These are phyloP conservation scores for Xanthorhoe designata DNA, from an alignment of 2,888 invertebrate genomes.

Conservation along the genomic window DNA sequence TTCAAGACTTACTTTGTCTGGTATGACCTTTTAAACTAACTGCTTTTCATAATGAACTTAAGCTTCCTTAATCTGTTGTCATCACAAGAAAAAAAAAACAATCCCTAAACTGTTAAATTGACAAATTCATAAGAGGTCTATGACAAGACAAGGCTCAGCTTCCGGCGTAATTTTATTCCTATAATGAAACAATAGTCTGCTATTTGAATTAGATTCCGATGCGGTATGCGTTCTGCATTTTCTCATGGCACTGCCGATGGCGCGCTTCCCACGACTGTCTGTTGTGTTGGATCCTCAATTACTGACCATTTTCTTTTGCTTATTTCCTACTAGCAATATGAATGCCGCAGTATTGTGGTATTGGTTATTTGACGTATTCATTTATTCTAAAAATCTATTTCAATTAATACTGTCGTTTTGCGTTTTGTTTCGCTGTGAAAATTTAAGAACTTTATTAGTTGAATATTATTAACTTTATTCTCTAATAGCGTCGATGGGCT, in stretches of 20 bases:
- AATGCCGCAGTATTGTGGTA: constrained; percentile 7
- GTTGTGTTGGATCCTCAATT: constrained; percentile 49
- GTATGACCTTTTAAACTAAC: too few species aligned
- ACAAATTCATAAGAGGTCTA: too few species aligned
- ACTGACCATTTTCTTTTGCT: constrained; percentile 43
- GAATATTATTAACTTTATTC: too few species aligned
- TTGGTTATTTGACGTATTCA: constrained; percentile 9
- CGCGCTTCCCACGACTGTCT: constrained; percentile 57
- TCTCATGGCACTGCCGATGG: constrained; percentile 54
- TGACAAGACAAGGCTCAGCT: background rate
- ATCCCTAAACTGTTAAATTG: too few species aligned
- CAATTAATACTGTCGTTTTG: too few species aligned
- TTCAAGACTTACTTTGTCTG: too few species aligned
- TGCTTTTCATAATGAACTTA: too few species aligned
- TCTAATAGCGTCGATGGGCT: too few species aligned
- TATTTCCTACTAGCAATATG: constrained; percentile 37
- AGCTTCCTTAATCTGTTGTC: too few species aligned
- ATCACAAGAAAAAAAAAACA: too few species aligned
- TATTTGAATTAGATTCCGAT: constrained; percentile 49
- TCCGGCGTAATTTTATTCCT: constrained; percentile 4
- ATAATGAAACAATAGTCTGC: constrained; percentile 30
- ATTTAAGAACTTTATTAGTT: too few species aligned
- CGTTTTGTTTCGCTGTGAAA: too few species aligned
- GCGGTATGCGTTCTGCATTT: constrained; percentile 47
- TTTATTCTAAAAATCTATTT: background rate